Base-by-base conservation (phyloP, 2,113 vertebrate species). In the Aegotheles bennettii region DNA sequence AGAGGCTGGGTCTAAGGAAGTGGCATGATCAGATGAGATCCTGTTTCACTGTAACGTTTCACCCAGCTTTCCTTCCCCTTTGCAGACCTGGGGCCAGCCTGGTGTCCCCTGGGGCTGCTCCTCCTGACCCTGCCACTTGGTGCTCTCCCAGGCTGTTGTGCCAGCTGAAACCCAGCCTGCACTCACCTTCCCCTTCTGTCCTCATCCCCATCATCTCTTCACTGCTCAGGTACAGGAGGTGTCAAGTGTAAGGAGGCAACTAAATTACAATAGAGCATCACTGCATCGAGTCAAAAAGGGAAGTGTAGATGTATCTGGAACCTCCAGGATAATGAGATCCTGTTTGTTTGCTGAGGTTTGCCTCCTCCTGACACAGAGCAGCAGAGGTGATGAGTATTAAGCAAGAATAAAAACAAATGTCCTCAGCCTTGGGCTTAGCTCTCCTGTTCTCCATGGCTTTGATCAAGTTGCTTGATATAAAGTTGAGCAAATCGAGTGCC, bases 91-190 rank as follows among this genome's bases (percentile, higher is more conserved):
- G 17, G 63, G 16, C 68, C 45, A 95, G 36, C 11, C 40, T 24
- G 20, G 36, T 33, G 28, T 42, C 26, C 16, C 48, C 36, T 40
- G 47, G 51, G 57, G 51, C 29, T 85, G 57, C 43, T 80, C 16
- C 76, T 63, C 56, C 56, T 65, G 51, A 16, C 33, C 4, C 31
- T 14, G 43, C 45, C n/a, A 31, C 17, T 31, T 7, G 0, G 36
- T 18, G 60, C 50, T 78, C 59, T 36, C 59, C 47, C 33, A 40
- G 29, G 2, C 16, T 12, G 42, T 38, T n/a, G 48, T 12, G 35
- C 65, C 42, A 57, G 31, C 53, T n/a, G 10, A 59, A 36, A 23
- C 1, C 1, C 53, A 45, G 28, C 1, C 0, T 2, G n/a, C 36
- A 9, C 21, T 40, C 76, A 21, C 40, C 35, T 9, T 57, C 20